A percentile compares a stretch with the other conserved stretches of the same genome.
Conservation (phyloP, 2,113 vertebrate genomes). For the Notarius lentiginosus region DNA sequence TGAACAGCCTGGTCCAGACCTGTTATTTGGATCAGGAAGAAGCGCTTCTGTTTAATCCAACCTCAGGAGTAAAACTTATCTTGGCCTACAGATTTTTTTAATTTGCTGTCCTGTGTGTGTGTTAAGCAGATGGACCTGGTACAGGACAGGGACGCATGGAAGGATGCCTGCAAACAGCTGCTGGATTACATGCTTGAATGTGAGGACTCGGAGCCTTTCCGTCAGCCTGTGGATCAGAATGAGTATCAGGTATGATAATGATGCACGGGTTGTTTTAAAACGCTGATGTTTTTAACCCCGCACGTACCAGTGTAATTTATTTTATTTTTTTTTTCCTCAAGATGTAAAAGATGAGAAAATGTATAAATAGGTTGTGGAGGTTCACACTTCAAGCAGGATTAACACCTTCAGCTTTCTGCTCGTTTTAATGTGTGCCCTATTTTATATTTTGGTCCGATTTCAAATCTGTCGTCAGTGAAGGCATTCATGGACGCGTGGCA, state of each 20-base stretch:
- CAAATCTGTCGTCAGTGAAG: too few species aligned
- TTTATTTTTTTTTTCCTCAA: background rate
- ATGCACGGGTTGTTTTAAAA: background rate
- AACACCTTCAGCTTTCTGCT: background rate
- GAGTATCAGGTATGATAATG: slow-evolving; percentile 84
- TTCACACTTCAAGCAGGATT: background rate
- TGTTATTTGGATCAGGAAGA: background rate
- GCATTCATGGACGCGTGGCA: too few species aligned
- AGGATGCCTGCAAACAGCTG: slow-evolving; percentile 85
- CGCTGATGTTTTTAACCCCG: background rate
- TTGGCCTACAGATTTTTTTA: background rate
- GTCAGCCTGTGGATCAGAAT: slow-evolving; percentile 86
- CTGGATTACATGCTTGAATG: slow-evolving; percentile 89
- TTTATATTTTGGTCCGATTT: too few species aligned
- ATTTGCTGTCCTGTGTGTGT: background rate
- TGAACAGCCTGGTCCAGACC: background rate
- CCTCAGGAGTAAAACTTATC: background rate
- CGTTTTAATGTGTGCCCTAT: too few species aligned
- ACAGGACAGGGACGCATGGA: slow-evolving; percentile 85
- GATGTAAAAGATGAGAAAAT: background rate
- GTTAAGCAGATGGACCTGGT: slow-evolving; percentile 61
- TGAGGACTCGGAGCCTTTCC: slow-evolving; percentile 95
- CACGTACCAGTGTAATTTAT: background rate
- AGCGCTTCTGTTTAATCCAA: background rate
- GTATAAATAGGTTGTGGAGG: background rate